Base-by-base conservation (phyloP, 2,113 vertebrate species). In the Tichodroma muraria region DNA sequence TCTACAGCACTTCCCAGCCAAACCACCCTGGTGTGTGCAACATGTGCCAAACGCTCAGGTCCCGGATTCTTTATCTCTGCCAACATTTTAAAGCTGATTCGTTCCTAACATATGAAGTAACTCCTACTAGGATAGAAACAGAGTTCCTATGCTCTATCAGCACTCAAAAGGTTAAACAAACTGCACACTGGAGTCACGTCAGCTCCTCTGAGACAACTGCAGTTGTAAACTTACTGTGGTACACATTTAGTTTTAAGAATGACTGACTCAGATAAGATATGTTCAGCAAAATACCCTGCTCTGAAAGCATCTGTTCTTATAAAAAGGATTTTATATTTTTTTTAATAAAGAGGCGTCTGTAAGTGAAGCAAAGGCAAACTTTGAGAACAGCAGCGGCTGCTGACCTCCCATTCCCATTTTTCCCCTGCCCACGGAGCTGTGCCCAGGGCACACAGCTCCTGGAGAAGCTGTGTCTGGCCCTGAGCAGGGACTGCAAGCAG, bases 121-220 rank as follows among this genome's bases (percentile, higher is more conserved):
- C 20, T 66, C 60, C 35, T 44, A 5, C 52, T 31, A 49, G 38
- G 80, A 93, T 35, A 90, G 79, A 35, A 85, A 68, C 31, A 5
- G 38, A 70, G 68, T 38, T 89, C 37, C 88, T 82, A 11, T 7
- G 15, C 35, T 73, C 71, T 23, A 18, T 38, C 78, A 88, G 91
- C 38, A 71, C 40, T 22, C 72, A 88, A 89, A 85, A 85, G 85
- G 91, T 91, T 95, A 95, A 95, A 88, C 25, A 79, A 88, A 88
- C 11, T 8, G 37, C 64, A 56, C 11, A 13, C 0, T 53, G 59
- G 30, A 88, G 31, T n/a, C 33, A 25, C 15, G 24, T 73, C 71
- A 77, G 64, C 75, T 75, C 71, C 57, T 22, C 33, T 20, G 14
- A 28, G 78, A 15, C 79, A 86, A 42, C 12, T 31, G 49, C 25